Base-by-base conservation (phyloP, 1,140 invertebrate species). In the Druon quercuslanigerum region DNA sequence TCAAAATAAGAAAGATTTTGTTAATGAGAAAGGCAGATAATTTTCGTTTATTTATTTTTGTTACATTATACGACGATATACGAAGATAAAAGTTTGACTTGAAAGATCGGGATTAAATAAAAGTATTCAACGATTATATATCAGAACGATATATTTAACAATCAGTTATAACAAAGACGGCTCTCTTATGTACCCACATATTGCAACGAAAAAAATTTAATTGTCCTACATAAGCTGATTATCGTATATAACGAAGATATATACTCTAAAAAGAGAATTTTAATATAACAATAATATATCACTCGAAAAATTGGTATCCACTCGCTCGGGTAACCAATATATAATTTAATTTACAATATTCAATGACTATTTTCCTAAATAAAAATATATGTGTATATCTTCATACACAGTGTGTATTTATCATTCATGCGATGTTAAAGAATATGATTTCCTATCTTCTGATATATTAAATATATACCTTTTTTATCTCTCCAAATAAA, bases 111-210 rank as follows among this genome's bases (percentile, higher is more conserved):
- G 60, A 73, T 75, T 51, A 80, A 78, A 72, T 51, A 71, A 33
- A 54, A 54, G 80, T 82, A 79, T 79, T 70, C 80, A 85, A 76
- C 86, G 87, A 86, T 84, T 85, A 86, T 86, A 86, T 84, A 89
- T 88, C 83, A 82, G 83, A 84, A 85, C 86, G 78, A 88, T 88
- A 82, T 88, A 89, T 89, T 88, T 87, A 88, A 89, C 87, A 88
- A 88, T 83, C 85, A 87, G 25, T 66, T 66, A 66, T 66, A 66
- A 54, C 52, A 54, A 54, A 17, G 52, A 54, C 52, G 17, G 19
- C 52, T 66, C 40, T 66, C 40, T 66, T 40, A 3, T 40, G 20
- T 66, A 66, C 60, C 60, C 40, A 66, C 3, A 66, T 40, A 82
- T 86, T 82, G 85, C 87, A 88, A 88, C 86, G 87, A 88, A 88